A percentile compares a stretch with the other conserved stretches of the same genome.
Evolutionary conservation across 2,888 invertebrate species (phyloP).

Genomic region (Teleiodes luculella): DNA sequence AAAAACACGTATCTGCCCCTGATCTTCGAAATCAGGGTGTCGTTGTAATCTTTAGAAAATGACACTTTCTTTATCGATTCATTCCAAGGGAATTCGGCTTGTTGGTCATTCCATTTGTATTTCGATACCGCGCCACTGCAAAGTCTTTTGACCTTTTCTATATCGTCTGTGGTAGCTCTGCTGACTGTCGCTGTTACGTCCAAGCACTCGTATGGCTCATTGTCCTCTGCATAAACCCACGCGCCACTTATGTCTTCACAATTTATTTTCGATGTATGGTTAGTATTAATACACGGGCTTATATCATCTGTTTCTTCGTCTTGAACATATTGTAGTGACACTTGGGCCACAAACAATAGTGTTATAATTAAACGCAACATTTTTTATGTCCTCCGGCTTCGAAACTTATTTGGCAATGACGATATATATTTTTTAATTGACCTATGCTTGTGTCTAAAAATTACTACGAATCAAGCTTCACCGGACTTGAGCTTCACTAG

Average conservation of each 20-base stretch:
- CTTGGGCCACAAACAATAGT: background rate
- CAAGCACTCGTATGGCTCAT: background rate
- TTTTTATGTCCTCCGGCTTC: background rate
- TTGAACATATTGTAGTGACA: background rate
- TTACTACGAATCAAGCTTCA: too few relatives aligned
- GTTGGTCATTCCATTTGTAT: too few relatives aligned
- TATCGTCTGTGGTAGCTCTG: background rate
- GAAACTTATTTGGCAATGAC: background rate
- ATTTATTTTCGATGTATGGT: background rate
- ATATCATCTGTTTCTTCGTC: background rate
- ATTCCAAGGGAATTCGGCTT: too few relatives aligned
- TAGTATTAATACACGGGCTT: background rate
- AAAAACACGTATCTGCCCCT: too few relatives aligned
- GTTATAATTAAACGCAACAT: background rate
- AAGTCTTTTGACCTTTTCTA: background rate
- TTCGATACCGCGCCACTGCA: background rate
- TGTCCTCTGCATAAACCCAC: background rate
- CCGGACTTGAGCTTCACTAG: too few relatives aligned
- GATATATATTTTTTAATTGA: too few relatives aligned
- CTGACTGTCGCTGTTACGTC: background rate
- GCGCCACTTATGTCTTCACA: background rate
- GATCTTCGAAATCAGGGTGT: too few relatives aligned
- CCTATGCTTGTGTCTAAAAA: too few relatives aligned
- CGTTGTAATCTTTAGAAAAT: too few relatives aligned
- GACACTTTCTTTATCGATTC: too few relatives aligned